Conservation (phyloP, 2,113 vertebrate species). For the Cyrtonyx montezumae region DNA sequence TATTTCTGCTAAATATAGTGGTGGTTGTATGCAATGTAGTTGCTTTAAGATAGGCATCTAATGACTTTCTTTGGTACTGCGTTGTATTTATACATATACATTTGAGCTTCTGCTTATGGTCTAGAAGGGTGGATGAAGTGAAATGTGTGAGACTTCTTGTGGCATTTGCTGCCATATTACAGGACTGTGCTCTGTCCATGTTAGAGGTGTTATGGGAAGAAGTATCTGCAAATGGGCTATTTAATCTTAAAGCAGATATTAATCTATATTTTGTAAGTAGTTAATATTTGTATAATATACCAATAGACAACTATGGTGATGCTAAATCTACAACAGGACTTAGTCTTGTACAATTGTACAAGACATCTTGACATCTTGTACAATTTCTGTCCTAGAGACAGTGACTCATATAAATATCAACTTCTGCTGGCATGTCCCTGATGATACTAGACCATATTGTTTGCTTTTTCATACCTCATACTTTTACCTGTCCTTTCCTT, state of each 20-base stretch:
- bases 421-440: background rate
- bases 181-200: background rate
- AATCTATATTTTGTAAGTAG: background rate
- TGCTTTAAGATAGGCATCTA: background rate
- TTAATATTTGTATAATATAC: background rate
- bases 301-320: background rate
- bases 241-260: background rate
- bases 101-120: background rate
- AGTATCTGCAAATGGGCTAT: background rate
- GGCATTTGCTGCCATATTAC: background rate
- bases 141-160: background rate
- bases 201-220: background rate
- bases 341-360: too few relatives aligned
- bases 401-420: background rate
- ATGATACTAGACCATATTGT: background rate
- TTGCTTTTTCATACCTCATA: background rate
- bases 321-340: background rate
- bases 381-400: background rate
- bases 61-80: background rate
- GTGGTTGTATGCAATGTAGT: background rate
- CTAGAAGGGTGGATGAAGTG: background rate
- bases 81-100: fast-evolving
- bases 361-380: too few relatives aligned
- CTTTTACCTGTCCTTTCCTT: background rate
- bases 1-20: background rate